Evolutionary conservation across 2,113 vertebrate species (phyloP), one percentile per base, ranked within the genome.

Genomic region (Halichoerus grypus): DNA sequence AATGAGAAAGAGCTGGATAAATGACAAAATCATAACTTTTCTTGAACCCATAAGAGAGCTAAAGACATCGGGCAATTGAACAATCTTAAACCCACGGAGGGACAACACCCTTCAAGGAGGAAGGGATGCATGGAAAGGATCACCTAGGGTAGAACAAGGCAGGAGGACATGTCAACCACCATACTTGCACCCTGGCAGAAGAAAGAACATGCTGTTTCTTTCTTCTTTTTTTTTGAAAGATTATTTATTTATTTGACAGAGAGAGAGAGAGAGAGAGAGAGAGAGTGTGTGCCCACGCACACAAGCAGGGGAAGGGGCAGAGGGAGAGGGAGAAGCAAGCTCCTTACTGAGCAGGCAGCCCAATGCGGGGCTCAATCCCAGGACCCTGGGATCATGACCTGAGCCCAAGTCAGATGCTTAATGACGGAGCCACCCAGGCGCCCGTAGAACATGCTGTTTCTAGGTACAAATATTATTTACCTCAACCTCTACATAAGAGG

Each of bases 1-100:
- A 71, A 2, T 36, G 33, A 90, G 36, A 86, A 71, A 90, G 4
- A 82, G 14, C 49, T 61, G 14, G 36, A 83, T 72, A 84, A 87
- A 90, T 33, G 49, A 94, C 31, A 63, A 89, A 79, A 59, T 74
- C 14, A 26, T 36, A 74, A 84, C 18, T 84, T 95, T 95, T 69
- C 46, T 42, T 65, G 22, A 92, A 83, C 19, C 53, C 8, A 21
- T 67, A 19, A 89, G 39, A 69, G 31, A 57, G 67, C 61, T 77
- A 16, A 71, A 21, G 36, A 59, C 24, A 46, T 19, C 53, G 63
- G 71, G 49, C 2, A 90, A 83, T 3, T 9, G 7, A 82, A 21
- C 49, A 76, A 16, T 39, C 61, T 57, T 36, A 80, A 51, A 74
- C 57, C 4, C 8, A 33, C 39, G 26, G 24, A 42, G 21, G 31